Evolutionary conservation across 2,888 invertebrate species (phyloP), one percentile per base, ranked within the genome.

Genomic region (Coleophora flavipennella): DNA sequence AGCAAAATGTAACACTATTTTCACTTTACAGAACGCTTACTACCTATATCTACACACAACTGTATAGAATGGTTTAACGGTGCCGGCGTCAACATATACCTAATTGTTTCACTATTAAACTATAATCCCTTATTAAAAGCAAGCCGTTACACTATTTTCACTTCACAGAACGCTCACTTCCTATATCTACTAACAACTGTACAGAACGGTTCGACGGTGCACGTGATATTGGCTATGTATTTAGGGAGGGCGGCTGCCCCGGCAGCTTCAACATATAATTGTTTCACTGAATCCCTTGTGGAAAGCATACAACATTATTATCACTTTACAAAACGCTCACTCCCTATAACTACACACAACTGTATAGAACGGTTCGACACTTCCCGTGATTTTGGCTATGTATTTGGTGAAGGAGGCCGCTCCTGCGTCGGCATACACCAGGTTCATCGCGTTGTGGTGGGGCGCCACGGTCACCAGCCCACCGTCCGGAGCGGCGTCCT

Each of bases 371-470:
- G 44, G 49, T 13, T 31, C 43, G 9, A 50, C 46, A 12, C 43
- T 36, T 62, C 63, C 48, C 20, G 76, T 57, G 42, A 84, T 60
- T 40, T 57, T 59, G 58, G 69, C 68, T 38, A 78, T 59, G 65
- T 85, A 81, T 58, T 80, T 78, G 45, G 81, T 75, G 73, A 85
- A 85, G 54, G 68, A 52, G 35, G 80, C 79, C 38, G 79, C 76
- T 55, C 81, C 83, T 52, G 78, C 59, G 84, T 87, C 64, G 86
- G 87, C 67, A 72, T 80, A 84, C 38, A 92, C 90, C 29, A 93
- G 83, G 68, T 87, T 89, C 10, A 92, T 75, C 35, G 89, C 86
- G 79, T 93, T 92, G 62, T 89, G 85, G 36, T 76, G 79, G 0
- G 89, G 87, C 36, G 90, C 88, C 43, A 92, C 76, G 2, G 88